phyloP scores from a whole-genome alignment of 2,797 vertebrate species.

The Carapus acus region DNA sequence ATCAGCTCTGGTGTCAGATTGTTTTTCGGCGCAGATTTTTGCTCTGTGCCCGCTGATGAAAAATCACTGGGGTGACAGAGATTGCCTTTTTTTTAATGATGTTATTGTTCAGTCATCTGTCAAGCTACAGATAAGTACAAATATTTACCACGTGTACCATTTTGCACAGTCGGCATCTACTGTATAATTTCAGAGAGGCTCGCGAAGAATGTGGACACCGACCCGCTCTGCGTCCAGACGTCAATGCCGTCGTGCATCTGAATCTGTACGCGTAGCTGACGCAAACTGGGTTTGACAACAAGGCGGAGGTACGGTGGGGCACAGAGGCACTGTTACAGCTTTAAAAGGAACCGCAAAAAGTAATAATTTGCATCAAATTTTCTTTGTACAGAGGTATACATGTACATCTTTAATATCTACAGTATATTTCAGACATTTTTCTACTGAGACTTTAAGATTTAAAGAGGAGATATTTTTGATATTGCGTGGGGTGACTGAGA shows the following conservation, averaged over 20 bases:
- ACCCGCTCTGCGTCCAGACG: conserved; percentile 47
- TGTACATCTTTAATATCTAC: conserved; percentile 61
- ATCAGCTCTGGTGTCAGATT: conserved; percentile 52
- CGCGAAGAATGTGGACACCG: conserved; percentile 35
- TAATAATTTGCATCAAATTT: conserved; percentile 73
- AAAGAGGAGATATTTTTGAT: conserved; percentile 79
- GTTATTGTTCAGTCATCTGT: conserved; percentile 50
- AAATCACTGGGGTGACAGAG: conserved; percentile 56
- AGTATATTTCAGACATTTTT: conserved; percentile 74
- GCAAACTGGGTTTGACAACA: conserved; percentile 30
- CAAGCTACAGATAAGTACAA: conserved; percentile 47
- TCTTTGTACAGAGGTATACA: conserved; percentile 67
- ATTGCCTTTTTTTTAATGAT: conserved; percentile 48
- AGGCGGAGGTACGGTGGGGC: conserved; percentile 33
- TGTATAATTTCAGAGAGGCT: conserved; percentile 33
- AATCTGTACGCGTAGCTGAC: conserved; percentile 37
- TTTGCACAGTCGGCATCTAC: conserved; percentile 25
- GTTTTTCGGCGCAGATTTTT: conserved; percentile 48
- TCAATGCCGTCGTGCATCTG: conserved; percentile 38
- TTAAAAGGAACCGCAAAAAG: conserved; percentile 59
- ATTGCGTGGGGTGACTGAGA: conserved; percentile 64
- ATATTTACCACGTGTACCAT: conserved; percentile 31
- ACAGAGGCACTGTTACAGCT: conserved; percentile 52
- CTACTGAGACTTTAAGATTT: conserved; percentile 75
- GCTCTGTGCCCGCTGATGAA: conserved; percentile 52